phyloP scores from a whole-genome alignment of 2,797 vertebrate species.

The Jordanella pulchra region DNA sequence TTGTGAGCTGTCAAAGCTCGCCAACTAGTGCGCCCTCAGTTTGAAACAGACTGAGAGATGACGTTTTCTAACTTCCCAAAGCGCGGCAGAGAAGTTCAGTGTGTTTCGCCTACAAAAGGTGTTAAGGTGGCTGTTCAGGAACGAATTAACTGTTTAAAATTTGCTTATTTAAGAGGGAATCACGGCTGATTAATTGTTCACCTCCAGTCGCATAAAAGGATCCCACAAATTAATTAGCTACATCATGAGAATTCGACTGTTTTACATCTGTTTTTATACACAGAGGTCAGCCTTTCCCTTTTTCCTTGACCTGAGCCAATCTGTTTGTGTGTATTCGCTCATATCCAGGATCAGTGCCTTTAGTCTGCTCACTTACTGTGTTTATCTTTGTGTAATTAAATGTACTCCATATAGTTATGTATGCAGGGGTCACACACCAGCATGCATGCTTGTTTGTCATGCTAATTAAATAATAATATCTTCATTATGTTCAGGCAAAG shows the following conservation, averaged over 20 bases:
- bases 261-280: conserved; percentile 66
- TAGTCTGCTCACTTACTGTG: not conserved
- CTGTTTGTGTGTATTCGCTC: conserved; percentile 51
- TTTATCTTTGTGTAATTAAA: conserved; percentile 36
- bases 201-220: conserved; percentile 35
- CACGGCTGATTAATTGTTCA: conserved; percentile 23
- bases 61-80: conserved; percentile 76
- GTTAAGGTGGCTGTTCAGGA: conserved; percentile 26
- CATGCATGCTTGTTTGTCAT: conserved; percentile 46
- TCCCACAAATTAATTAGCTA: conserved; percentile 57
- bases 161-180: conserved; percentile 1
- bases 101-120: conserved; percentile 55
- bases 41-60: conserved; percentile 81
- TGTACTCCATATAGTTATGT: conserved; percentile 40
- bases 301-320: conserved; percentile 63
- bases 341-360: conserved; percentile 9
- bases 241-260: conserved; percentile 52
- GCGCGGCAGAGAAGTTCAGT: conserved; percentile 60
- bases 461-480: conserved; percentile 67
- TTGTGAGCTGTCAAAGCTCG: conserved; percentile 81
- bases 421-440: conserved; percentile 42
- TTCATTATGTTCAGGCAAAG: conserved; percentile 78
- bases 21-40: conserved; percentile 72
- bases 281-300: conserved; percentile 43
- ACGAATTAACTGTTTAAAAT: conserved; percentile 13